Conservation (phyloP, 1,140 invertebrate species). For the Choristoneura fumiferana region DNA sequence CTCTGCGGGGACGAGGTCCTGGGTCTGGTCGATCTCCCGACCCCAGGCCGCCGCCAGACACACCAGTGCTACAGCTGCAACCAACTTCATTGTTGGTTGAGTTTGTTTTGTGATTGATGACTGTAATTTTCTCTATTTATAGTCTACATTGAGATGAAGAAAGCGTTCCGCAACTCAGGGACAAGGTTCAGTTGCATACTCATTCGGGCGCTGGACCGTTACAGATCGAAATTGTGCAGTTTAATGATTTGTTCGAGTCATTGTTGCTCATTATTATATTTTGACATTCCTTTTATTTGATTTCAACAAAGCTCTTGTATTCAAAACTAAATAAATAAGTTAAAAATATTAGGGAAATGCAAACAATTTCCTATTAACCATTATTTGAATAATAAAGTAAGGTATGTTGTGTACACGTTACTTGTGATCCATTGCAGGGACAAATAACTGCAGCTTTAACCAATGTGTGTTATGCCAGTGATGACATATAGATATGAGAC, state of each 20-base stretch:
- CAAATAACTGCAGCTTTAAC: too few species aligned
- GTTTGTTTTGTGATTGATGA: conserved; percentile 33
- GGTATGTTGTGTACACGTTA: too few species aligned
- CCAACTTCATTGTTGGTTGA: conserved; percentile 59
- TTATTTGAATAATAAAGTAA: too few species aligned
- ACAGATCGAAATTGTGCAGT: conserved; percentile 42
- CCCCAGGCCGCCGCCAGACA: conserved; percentile 60
- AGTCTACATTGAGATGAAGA: conserved; percentile 48
- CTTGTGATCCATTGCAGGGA: too few species aligned
- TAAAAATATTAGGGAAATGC: too few species aligned
- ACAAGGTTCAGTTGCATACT: conserved; percentile 41
- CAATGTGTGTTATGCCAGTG: too few species aligned
- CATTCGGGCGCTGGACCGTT: conserved; percentile 51
- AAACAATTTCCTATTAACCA: too few species aligned
- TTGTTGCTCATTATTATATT: background rate
- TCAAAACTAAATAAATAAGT: too few species aligned
- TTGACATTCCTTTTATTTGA: background rate
- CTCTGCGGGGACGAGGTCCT: conserved; percentile 73
- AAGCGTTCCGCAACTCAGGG: conserved; percentile 68
- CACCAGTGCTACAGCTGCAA: conserved; percentile 52
- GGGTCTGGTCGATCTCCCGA: conserved; percentile 51
- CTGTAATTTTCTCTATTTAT: conserved; percentile 57
- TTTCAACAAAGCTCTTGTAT: too few species aligned
- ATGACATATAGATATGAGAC: too few species aligned
- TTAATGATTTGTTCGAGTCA: conserved; percentile 20